phyloP scores from a whole-genome alignment of 2,888 invertebrate genomes.

The Blastobasis lacticolella region DNA sequence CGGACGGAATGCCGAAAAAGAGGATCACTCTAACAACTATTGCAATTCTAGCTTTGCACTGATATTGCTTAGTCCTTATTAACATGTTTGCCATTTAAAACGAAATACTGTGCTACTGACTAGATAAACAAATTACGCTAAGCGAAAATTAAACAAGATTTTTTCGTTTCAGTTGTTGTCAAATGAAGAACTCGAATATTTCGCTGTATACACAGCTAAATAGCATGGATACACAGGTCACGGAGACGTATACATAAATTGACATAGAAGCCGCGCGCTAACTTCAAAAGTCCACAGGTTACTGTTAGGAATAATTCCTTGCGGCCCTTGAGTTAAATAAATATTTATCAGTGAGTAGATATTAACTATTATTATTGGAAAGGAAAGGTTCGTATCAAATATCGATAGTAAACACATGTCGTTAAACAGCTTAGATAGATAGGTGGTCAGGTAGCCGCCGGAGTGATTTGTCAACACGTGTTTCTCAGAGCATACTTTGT shows the following conservation, averaged over 20 bases:
- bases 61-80: slow-evolving; percentile 53
- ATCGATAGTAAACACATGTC: slow-evolving; percentile 36
- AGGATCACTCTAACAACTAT: slow-evolving; percentile 42
- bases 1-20: slow-evolving; percentile 44
- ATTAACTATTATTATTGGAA: slow-evolving; percentile 29
- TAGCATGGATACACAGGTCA: slow-evolving; percentile 33
- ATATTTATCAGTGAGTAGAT: slow-evolving; percentile 35
- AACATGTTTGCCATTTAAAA: slow-evolving; percentile 59
- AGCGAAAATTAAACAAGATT: not conserved
- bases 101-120: slow-evolving; percentile 12
- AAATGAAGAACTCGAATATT: slow-evolving; percentile 60
- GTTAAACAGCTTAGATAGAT: slow-evolving; percentile 44
- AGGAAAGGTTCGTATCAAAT: slow-evolving; percentile 30
- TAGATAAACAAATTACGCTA: no score
- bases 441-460: slow-evolving; percentile 8
- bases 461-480: no score
- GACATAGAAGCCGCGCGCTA: slow-evolving; percentile 31
- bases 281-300: slow-evolving; percentile 19
- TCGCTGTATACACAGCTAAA: slow-evolving; percentile 47
- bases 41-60: slow-evolving; percentile 40
- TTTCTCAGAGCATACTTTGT: no score
- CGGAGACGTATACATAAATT: slow-evolving; percentile 13
- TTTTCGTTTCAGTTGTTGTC: slow-evolving; percentile 30
- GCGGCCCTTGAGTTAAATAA: slow-evolving; percentile 31
- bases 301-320: slow-evolving; percentile 29